These are phyloP conservation scores for Coremacera marginata DNA, from an alignment of 2,888 invertebrate species.

Conservation along the genomic window DNA sequence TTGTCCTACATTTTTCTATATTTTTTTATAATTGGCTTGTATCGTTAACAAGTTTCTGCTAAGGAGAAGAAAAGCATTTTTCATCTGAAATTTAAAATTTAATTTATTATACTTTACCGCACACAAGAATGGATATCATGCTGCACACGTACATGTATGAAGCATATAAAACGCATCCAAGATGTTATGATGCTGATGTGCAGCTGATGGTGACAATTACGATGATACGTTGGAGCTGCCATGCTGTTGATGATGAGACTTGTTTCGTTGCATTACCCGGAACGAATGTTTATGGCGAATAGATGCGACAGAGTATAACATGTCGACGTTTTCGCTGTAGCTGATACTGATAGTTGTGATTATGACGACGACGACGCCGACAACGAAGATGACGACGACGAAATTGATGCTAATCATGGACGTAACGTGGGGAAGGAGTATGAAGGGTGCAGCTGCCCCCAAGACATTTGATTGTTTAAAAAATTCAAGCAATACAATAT, in stretches of 20 bases:
- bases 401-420: slow-evolving; percentile 22
- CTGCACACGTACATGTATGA: background rate
- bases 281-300: slow-evolving; percentile 27
- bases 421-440: too few relatives aligned
- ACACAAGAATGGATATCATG: too few relatives aligned
- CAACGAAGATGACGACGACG: slow-evolving; percentile 1
- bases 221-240: slow-evolving; percentile 24
- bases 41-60: too few relatives aligned
- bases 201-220: slow-evolving; percentile 34
- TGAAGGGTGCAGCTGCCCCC: too few relatives aligned
- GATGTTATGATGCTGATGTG: slow-evolving; percentile 16
- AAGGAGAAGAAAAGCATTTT: too few relatives aligned
- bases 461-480: too few relatives aligned
- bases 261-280: slow-evolving; percentile 39
- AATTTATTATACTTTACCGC: too few relatives aligned
- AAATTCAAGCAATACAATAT: too few relatives aligned
- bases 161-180: background rate
- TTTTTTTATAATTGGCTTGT: too few relatives aligned
- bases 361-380: slow-evolving; percentile 34
- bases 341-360: slow-evolving; percentile 47
- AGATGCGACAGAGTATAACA: slow-evolving; percentile 42
- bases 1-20: too few relatives aligned
- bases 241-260: slow-evolving; percentile 35
- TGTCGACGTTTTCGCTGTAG: slow-evolving; percentile 45
- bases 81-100: too few relatives aligned